Base-by-base conservation (phyloP, 2,797 vertebrate genomes). In the Arremon brunneinucha region DNA sequence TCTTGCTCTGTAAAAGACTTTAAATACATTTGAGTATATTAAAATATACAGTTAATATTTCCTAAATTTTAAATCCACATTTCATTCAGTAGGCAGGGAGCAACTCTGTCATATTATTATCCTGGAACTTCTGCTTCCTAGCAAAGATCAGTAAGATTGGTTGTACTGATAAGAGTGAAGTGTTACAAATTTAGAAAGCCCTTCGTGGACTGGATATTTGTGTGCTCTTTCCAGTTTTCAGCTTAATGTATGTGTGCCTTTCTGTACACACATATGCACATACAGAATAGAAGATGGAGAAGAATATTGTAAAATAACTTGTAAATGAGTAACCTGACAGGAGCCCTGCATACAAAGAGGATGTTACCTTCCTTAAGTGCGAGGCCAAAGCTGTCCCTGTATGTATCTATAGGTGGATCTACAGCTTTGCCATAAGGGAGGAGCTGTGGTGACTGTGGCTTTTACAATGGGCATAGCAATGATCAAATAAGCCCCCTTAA, bases 11-110 rank as follows among this genome's bases (percentile, higher is more conserved):
- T 37, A 72, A 89, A 94, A 93, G 47, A 84, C 41, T 87, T 59
- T 53, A 78, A 77, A 57, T 93, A 44, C 82, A 83, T 94, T 94
- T 94, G 77, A 92, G 72, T 79, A 74, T 88, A 87, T 91, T 94
- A 90, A 94, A 97, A 93, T 84, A 86, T 71, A 90, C 28, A 35
- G 49, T 39, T 71, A 87, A 34, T 74, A 53, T 32, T 50, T 86
- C 34, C 32, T 65, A 83, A 75, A 74, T 87, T 97, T 95, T 84
- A 82, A 91, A 90, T 87, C 63, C 49, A 8, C 60, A 34, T 91
- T 96, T 88, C 57, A 70, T 87, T 87, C 57, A 79, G 28, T 12
- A 84, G 77, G 14, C 28, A 65, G 32, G 21, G 26, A 71, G 59
- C 41, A 71, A 41, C 20, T 14, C 37, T 59, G 21, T 55, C 37